Evolutionary conservation across 2,113 vertebrate genomes (phyloP).

Genomic region (Daphoenositta chrysoptera): DNA sequence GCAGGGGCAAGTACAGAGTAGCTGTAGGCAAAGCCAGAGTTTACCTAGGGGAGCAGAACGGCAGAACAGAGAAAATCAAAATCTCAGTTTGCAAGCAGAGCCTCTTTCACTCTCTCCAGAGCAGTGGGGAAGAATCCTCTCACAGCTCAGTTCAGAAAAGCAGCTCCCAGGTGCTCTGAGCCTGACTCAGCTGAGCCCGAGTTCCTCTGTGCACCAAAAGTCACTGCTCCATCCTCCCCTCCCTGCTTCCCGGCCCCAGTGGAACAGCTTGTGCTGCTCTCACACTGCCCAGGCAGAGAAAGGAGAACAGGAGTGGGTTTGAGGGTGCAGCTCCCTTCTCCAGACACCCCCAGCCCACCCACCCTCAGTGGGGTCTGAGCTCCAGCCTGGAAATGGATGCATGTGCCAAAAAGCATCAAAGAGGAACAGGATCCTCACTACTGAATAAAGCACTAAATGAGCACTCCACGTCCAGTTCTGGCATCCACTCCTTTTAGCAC

Average conservation of each 20-base stretch:
- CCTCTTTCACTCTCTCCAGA: neutral
- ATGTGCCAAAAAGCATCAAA: neutral
- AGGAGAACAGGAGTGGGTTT: neutral
- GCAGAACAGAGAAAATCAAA: neutral
- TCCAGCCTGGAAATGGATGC: neutral
- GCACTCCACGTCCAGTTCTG: neutral
- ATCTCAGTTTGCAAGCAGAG: rapidly evolving
- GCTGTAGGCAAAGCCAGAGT: neutral
- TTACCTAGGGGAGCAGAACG: neutral
- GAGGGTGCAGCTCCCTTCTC: neutral
- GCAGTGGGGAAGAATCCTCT: neutral
- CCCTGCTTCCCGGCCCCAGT: neutral
- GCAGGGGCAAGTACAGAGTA: neutral
- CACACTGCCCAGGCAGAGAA: neutral
- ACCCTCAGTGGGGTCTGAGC: neutral
- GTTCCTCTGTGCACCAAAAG: neutral
- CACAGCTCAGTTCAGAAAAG: neutral
- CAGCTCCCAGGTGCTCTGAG: neutral
- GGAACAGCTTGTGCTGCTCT: neutral
- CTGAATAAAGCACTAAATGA: neutral
- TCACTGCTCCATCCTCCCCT: neutral
- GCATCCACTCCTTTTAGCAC: neutral
- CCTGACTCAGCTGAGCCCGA: neutral
- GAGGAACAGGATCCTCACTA: neutral
- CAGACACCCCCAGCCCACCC: neutral